Base-by-base conservation (phyloP, 2,113 vertebrate species). In the Heptranchias perlo region DNA sequence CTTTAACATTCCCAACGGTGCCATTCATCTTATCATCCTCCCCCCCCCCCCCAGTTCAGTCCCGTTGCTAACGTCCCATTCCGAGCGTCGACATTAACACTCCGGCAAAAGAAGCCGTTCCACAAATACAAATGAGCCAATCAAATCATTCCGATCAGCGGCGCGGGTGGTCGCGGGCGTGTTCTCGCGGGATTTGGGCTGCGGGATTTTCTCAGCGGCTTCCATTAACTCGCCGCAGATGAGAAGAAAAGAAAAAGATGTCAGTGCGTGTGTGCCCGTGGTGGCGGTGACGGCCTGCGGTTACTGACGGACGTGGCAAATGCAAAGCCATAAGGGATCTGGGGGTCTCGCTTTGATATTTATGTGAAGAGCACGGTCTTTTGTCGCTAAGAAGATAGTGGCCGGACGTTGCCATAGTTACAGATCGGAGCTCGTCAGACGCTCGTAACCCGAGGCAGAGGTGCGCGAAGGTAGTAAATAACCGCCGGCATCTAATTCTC, bases 391-490 rank as follows among this genome's bases (percentile, higher is more conserved):
- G n/a, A 65, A 31, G 39, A 6, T 31, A 31, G 94, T 2, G 47
- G 94, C 65, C 47, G 65, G 13, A 31, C 3, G 94, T 95, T 95
- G 44, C 94, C 94, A 95, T 95, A 73, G 94, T 95, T 69, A 95
- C 94, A 44, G 10, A 7, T 16, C 31, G 62, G 31, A 28, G 52
- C 58, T 64, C 31, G 91, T 39, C 91, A 13, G 91, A 64, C 91
- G 91, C n/a, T 39, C 14, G 78, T 44, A 84, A 39, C 78, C 16
- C 35, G 82, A 49, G 8, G 13, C 62, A 28, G 92, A 31, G n/a
- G 25, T 14, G 93, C 93, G 25, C 62, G 21, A 18, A 67, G 94
- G 44, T 95, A 25, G 11, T 69, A 69, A 69, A 49, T 25, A 49
- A 49, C n/a, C 8, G 58, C 18, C n/a, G 92, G 58, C 61, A 58